phyloP scores from a whole-genome alignment of 1,140 invertebrate species.

The Aphelinus certus region DNA sequence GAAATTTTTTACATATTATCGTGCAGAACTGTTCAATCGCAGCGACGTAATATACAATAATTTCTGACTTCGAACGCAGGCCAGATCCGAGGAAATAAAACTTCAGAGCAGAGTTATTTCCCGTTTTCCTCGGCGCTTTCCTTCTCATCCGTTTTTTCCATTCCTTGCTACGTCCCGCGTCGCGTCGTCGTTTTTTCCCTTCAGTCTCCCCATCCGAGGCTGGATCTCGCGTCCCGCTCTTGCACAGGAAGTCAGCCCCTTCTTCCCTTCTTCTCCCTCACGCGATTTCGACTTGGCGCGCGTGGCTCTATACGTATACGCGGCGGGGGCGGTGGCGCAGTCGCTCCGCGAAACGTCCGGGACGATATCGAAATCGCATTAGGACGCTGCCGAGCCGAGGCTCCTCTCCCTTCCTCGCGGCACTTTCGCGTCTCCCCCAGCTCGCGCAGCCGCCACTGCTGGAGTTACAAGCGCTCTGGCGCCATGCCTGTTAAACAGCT shows the following conservation, averaged over 20 bases:
- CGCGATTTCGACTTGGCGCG: constrained; percentile 31
- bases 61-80: neutral
- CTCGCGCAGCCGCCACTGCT: too few relatives aligned
- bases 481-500: too few relatives aligned
- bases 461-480: too few relatives aligned
- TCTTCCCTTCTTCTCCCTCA: constrained; percentile 8
- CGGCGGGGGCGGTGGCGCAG: constrained; percentile 37
- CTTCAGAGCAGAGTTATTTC: neutral
- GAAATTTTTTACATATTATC: too few relatives aligned
- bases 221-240: constrained; percentile 1
- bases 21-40: neutral
- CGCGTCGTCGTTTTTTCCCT: neutral
- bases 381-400: constrained; percentile 43
- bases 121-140: constrained; percentile 13
- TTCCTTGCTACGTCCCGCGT: constrained; percentile 3
- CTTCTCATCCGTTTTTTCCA: constrained; percentile 30
- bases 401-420: neutral
- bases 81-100: neutral
- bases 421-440: too few relatives aligned
- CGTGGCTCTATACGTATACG: too few relatives aligned
- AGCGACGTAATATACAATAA: neutral
- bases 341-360: constrained; percentile 52
- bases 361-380: constrained; percentile 58
- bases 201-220: neutral
- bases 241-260: constrained; percentile 19